Evolutionary conservation across 2,113 vertebrate species (phyloP), one percentile per base, ranked within the genome.

Genomic region (Gallinago undulata): DNA sequence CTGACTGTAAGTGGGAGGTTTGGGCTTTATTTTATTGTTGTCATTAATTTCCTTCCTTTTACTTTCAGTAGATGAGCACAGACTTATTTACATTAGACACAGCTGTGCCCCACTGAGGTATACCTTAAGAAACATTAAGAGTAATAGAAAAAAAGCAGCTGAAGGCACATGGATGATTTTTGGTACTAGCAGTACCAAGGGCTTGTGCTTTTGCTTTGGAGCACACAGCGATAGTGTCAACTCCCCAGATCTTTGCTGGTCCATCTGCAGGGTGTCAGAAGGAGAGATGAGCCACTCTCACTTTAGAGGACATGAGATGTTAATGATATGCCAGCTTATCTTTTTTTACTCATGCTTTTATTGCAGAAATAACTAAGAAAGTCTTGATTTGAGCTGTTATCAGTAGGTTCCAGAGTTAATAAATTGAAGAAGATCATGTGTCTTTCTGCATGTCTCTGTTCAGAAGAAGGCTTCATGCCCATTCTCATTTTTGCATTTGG

Each of bases 21-120:
- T 75, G 73, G 30, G 48, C 45, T 95, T 59, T 94, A 56, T 94
- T 96, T 94, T 92, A 84, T 91, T 92, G 60, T 92, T 94, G 88
- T 79, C 70, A 87, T 95, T 95, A 66, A 76, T 96, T 96, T 96
- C 89, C 84, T 96, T 93, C 81, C 92, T 96, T 95, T 95, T 91
- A 92, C 89, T 92, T 93, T 96, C 92, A 87, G 66, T 57, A 93
- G 85, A 84, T 31, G 64, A 95, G 43, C 39, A 70, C 51, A 53
- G 76, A 80, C 50, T 79, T 94, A 81, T 88, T 95, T 95, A 92
- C 80, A 76, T 76, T 77, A 84, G 80, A 23, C 37, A 55, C 80
- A 91, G 84, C 74, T 84, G 77, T 87, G 89, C 39, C 53, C 14
- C 64, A 53, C 67, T n/a, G 64, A 91, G 35, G 59, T 83, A 25